Conservation (phyloP, 2,797 vertebrate species). For the Clarias laeviceps region DNA sequence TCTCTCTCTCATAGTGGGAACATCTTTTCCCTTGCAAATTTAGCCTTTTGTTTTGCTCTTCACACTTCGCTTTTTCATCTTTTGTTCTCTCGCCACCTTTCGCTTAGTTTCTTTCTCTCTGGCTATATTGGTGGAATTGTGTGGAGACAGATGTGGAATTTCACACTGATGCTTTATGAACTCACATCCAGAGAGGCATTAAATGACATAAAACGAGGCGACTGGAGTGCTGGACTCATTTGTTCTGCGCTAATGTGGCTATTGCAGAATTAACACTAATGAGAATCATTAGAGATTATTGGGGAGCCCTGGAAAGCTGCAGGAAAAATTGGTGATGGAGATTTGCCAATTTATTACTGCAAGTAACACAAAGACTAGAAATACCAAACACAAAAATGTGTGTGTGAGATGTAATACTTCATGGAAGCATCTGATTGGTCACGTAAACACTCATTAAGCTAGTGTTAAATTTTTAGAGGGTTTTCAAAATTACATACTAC, state of each 20-base stretch:
- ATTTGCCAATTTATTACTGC: background rate
- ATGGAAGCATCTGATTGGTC: background rate
- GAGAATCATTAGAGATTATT: background rate
- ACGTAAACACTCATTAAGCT: background rate
- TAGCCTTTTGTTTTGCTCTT: background rate
- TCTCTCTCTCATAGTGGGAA: background rate
- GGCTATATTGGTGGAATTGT: background rate
- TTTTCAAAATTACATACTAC: background rate
- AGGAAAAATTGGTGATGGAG: background rate
- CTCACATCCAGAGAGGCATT: constrained; percentile 5
- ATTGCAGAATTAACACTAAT: background rate
- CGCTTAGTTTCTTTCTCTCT: constrained; percentile 11
- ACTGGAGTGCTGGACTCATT: background rate
- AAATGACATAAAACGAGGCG: constrained; percentile 17
- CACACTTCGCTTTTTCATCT: background rate
- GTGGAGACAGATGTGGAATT: constrained; percentile 14
- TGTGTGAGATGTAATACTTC: background rate
- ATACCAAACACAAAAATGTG: background rate
- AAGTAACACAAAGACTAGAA: background rate
- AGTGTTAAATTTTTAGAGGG: background rate
- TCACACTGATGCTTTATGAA: constrained; percentile 15
- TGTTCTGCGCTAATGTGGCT: background rate
- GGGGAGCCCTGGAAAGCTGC: background rate
- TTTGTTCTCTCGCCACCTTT: constrained; percentile 14
- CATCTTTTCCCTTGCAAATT: constrained; percentile 4